Evolutionary conservation across 2,888 invertebrate genomes (phyloP).

Genomic region (Leptodirus hochenwartii): DNA sequence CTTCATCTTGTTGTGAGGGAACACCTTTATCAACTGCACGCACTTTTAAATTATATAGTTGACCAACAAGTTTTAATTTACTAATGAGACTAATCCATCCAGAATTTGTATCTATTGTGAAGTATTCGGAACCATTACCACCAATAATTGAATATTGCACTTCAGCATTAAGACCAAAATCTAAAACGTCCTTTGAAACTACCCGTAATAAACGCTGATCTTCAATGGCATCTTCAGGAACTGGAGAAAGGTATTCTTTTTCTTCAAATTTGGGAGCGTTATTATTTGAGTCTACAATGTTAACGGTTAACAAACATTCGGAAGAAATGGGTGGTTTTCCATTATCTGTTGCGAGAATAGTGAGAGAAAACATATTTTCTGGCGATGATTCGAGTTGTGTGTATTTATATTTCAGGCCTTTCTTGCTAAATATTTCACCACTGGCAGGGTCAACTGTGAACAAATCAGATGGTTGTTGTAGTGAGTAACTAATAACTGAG

Average conservation of each 20-base stretch:
- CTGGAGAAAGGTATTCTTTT: constrained; percentile 56
- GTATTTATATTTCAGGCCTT: constrained; percentile 63
- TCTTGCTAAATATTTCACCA: constrained; percentile 81
- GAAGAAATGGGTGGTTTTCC: constrained; percentile 91
- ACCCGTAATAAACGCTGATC: constrained; percentile 59
- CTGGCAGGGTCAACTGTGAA: constrained; percentile 86
- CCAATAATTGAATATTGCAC: constrained; percentile 56
- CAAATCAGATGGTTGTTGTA: constrained; percentile 75
- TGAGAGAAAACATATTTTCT: constrained; percentile 75
- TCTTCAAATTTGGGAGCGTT: constrained; percentile 72
- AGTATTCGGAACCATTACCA: constrained; percentile 61
- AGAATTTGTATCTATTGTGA: constrained; percentile 51
- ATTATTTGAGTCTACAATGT: constrained; percentile 83
- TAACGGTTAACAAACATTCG: constrained; percentile 68
- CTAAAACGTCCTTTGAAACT: constrained; percentile 55
- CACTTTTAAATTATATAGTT: constrained; percentile 47
- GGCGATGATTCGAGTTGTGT: constrained; percentile 67
- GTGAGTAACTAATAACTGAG: constrained; percentile 74
- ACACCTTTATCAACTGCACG: constrained; percentile 75
- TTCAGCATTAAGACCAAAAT: constrained; percentile 80
- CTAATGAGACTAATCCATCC: constrained; percentile 68
- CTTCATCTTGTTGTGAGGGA: constrained; percentile 66
- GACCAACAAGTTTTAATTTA: constrained; percentile 35
- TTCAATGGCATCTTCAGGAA: constrained; percentile 54
- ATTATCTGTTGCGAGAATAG: constrained; percentile 82